Evolutionary conservation across 2,113 vertebrate species (phyloP).

Genomic region (Lagopus muta): DNA sequence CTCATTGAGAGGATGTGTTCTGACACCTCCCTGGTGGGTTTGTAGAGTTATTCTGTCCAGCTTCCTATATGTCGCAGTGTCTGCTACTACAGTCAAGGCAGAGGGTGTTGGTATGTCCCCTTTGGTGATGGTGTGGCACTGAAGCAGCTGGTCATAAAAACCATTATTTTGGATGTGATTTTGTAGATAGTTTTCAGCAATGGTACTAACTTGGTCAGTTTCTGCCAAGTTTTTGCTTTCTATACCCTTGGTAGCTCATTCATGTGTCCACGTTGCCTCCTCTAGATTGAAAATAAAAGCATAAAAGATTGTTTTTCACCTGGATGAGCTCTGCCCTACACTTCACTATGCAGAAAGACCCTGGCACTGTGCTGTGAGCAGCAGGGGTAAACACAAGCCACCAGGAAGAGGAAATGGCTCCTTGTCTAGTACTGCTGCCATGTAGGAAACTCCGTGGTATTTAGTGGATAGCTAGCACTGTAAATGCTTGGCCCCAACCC

Average conservation of each 20-base stretch:
- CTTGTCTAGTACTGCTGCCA: neutral
- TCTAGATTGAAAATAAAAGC: neutral
- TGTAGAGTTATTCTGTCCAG: neutral
- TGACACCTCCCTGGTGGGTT: neutral
- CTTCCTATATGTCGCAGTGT: neutral
- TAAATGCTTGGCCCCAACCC: fast-evolving
- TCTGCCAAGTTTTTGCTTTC: neutral
- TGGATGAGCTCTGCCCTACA: neutral
- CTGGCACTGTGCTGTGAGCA: neutral
- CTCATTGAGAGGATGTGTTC: neutral
- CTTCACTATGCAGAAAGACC: neutral
- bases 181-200: neutral
- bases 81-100: neutral
- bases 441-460: neutral
- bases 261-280: fast-evolving
- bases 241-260: neutral
- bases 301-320: neutral
- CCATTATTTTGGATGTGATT: neutral
- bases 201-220: neutral
- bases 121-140: neutral
- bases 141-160: neutral
- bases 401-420: neutral
- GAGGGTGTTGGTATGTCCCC: neutral
- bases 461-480: neutral
- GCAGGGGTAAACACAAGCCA: neutral